phyloP scores from a whole-genome alignment of 1,140 invertebrate genomes.

The Drosophila kohkoa region DNA sequence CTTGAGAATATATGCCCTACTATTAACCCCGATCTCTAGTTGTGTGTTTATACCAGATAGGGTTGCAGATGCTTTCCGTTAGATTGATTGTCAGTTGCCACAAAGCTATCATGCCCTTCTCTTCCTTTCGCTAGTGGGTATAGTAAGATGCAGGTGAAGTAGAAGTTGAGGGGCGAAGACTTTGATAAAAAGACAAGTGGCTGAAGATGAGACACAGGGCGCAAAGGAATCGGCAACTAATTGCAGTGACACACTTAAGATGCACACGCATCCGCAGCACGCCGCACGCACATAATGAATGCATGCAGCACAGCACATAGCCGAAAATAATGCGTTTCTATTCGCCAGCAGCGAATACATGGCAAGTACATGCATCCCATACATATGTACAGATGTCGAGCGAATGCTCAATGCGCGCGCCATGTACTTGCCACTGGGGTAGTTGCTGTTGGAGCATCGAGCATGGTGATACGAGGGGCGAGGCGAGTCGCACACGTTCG shows the following conservation, averaged over 20 bases:
- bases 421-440: conserved; percentile 62
- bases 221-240: neutral
- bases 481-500: conserved; percentile 57
- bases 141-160: conserved; percentile 24
- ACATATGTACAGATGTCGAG: conserved; percentile 47
- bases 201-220: neutral
- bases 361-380: conserved; percentile 1
- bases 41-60: too few species aligned
- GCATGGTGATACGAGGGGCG: conserved; percentile 39
- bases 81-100: too few species aligned
- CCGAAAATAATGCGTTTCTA: conserved; percentile 62
- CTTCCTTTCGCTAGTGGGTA: neutral
- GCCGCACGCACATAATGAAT: conserved; percentile 39
- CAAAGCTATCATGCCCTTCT: too few species aligned
- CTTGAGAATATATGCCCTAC: too few species aligned
- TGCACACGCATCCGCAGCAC: conserved; percentile 36
- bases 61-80: too few species aligned
- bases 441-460: conserved; percentile 23
- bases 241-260: conserved; percentile 47
- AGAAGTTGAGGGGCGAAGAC: neutral
- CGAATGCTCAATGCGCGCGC: conserved; percentile 71
- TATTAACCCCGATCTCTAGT: too few species aligned
- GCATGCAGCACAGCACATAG: conserved; percentile 29
- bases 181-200: conserved; percentile 10
- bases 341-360: conserved; percentile 55